Percentiles rank a stretch among this genome's conserved stretches.
phyloP scores from a whole-genome alignment of 2,113 vertebrate species.

The Carassius gibelio region DNA sequence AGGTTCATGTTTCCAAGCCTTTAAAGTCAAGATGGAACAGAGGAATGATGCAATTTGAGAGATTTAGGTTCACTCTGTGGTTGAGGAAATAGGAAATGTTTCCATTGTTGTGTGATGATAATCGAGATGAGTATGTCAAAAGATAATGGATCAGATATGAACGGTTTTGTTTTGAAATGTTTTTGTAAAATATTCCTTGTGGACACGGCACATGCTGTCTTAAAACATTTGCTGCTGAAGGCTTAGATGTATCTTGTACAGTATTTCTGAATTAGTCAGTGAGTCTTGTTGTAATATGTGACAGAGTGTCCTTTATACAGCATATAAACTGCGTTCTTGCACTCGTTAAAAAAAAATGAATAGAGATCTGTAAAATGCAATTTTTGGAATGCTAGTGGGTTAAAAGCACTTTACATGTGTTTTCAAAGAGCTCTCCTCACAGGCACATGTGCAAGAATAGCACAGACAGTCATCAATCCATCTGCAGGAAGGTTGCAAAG shows the following conservation, averaged over 20 bases:
- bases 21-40: constrained; percentile 16
- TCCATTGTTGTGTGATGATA: constrained; percentile 36
- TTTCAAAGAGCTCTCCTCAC: constrained; percentile 19
- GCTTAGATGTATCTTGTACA: constrained; percentile 1
- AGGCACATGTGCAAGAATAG: constrained; percentile 51
- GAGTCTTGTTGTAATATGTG: neutral
- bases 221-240: constrained; percentile 35
- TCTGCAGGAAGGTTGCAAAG: constrained; percentile 40
- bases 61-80: neutral
- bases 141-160: constrained; percentile 36
- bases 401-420: constrained; percentile 37
- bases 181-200: constrained; percentile 26
- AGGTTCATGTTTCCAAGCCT: constrained; percentile 33
- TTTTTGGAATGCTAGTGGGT: constrained; percentile 20
- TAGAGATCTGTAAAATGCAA: neutral
- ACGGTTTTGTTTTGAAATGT: constrained; percentile 20
- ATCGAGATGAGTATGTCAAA: constrained; percentile 19
- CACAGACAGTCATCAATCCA: constrained; percentile 43
- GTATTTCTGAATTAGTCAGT: constrained; percentile 20
- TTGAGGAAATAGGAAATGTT: constrained; percentile 10
- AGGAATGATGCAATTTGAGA: constrained; percentile 8
- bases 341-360: constrained; percentile 23
- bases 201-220: constrained; percentile 18
- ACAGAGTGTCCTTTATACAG: neutral
- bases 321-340: constrained; percentile 15